Percentiles rank a stretch among this genome's conserved stretches.
These are phyloP conservation scores for Spisula solida DNA, from an alignment of 2,888 invertebrate species.

Conservation along the genomic window DNA sequence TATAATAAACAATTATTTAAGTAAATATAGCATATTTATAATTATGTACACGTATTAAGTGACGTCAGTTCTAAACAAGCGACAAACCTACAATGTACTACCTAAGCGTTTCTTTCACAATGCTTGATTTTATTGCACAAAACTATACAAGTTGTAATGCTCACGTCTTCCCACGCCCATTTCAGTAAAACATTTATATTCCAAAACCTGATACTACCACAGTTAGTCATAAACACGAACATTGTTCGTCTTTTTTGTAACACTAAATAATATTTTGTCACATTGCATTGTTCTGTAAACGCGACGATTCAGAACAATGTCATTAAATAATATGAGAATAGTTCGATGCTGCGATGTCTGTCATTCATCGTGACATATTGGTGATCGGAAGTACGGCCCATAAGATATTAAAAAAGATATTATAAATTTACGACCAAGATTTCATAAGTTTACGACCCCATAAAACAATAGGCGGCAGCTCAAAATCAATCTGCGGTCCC, in stretches of 20 bases:
- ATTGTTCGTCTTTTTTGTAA: background rate
- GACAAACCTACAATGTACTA: background rate
- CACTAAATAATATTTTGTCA: background rate
- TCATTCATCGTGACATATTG: background rate
- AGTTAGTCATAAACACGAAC: background rate
- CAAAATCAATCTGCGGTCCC: conserved; percentile 4
- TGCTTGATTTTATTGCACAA: background rate
- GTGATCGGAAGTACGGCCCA: conserved; percentile 29
- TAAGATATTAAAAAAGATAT: conserved; percentile 12
- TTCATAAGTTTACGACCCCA: background rate
- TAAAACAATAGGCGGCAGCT: background rate
- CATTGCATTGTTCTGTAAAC: background rate
- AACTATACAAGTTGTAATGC: background rate
- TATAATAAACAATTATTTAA: too few relatives aligned
- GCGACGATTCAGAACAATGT: background rate
- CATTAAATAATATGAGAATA: conserved; percentile 1
- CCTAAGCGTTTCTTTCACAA: background rate
- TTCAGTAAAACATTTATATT: background rate
- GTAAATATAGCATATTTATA: too few relatives aligned
- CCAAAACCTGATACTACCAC: background rate
- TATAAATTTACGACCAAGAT: background rate
- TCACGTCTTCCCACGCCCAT: background rate
- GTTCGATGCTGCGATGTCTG: background rate
- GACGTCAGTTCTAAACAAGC: too few relatives aligned
- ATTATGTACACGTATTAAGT: too few relatives aligned